Evolutionary conservation across 2,113 vertebrate species (phyloP), one percentile per base, ranked within the genome.

Genomic region (Odontophorus gujanensis): DNA sequence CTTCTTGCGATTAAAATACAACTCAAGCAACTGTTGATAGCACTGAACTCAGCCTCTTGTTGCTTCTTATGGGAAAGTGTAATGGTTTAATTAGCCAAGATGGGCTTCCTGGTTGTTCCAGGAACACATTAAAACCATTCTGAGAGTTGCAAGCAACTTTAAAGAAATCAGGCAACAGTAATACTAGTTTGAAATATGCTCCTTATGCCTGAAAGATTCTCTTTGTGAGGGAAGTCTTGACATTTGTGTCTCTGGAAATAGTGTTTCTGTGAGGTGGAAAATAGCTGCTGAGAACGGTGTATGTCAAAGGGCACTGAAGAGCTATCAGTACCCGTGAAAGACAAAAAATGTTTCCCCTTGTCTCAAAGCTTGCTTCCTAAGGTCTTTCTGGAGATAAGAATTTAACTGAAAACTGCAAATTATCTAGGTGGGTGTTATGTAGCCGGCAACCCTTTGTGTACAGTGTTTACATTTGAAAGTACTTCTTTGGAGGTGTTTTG

Each of bases 31-130:
- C 34, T 62, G 11, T 50, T 21, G 61, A 15, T 47, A 73, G 68
- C 63, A 43, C n/a, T 18, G 67, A 83, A 62, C 32, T 91, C 75
- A 85, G 65, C 28, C 55, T 88, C 69, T 83, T 48, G 19, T 91
- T 93, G 57, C 66, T 80, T 87, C 82, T 57, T 85, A 7, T 73
- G 74, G 85, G 93, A 90, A 51, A 9, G 61, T 68, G 24, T 51
- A 93, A 78, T 25, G 40, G 78, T 71, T 94, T 81, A 50, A 87
- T 89, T 12, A 87, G 81, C 87, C 91, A 84, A 94, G 88, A 90
- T 93, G 85, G 88, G 84, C 53, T 89, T 34, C 67, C 71, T 66
- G 1, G 34, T 81, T 85, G 87, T 38, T 92, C 51, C 55, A 62
- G 73, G 28, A 92, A 72, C 69, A 82, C 48, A 51, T 85, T 85